Percentiles rank a stretch among this genome's conserved stretches.
Evolutionary conservation across 2,113 vertebrate species (phyloP).

Genomic region (Rhea pennata): DNA sequence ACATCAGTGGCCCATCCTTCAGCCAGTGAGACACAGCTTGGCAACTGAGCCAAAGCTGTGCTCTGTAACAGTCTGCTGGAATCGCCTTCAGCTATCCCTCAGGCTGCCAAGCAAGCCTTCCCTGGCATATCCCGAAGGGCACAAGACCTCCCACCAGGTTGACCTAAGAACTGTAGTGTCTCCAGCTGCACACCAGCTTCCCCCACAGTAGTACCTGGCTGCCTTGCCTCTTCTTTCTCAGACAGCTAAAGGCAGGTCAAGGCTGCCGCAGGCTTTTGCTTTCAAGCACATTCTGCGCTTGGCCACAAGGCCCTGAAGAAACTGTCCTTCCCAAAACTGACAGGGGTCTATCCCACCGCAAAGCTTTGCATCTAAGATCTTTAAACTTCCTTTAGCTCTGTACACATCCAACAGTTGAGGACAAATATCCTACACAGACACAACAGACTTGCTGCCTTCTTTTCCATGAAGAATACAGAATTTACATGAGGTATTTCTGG

Average conservation of each 20-base stretch:
- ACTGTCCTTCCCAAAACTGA: neutral
- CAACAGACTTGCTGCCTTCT: neutral
- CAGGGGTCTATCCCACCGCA: neutral
- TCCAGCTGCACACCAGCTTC: too few relatives aligned
- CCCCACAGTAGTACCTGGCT: neutral
- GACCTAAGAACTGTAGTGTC: neutral
- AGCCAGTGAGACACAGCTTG: too few relatives aligned
- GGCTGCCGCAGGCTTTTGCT: neutral
- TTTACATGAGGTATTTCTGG: neutral
- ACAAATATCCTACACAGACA: neutral
- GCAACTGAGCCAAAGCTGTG: neutral
- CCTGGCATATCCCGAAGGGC: neutral
- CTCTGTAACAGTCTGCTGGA: neutral
- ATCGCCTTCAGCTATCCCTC: neutral
- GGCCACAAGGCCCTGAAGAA: neutral
- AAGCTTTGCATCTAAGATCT: neutral
- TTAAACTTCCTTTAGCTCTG: neutral
- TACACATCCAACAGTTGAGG: neutral
- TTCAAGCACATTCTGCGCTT: neutral
- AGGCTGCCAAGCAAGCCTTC: neutral
- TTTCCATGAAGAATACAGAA: neutral
- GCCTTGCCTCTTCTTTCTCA: neutral
- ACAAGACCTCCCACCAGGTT: neutral
- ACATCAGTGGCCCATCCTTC: neutral
- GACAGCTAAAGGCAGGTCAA: too few relatives aligned